Percentiles rank a stretch among this genome's conserved stretches.
Conservation (phyloP, 2,888 invertebrate species). For the Eupeodes luniger region DNA sequence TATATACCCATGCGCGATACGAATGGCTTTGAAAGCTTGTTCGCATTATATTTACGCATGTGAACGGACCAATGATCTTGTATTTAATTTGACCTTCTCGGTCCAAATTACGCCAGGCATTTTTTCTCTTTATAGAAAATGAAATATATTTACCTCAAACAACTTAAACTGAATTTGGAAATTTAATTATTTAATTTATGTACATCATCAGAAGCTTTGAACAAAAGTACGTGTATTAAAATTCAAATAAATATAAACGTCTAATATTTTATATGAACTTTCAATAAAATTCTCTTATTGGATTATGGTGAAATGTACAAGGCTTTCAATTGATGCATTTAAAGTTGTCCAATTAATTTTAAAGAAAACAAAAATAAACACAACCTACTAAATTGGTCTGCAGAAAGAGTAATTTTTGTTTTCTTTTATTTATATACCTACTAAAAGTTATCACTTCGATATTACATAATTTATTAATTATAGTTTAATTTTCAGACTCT, state of each 20-base stretch:
- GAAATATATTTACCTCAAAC: too few species aligned
- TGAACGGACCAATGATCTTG: neutral
- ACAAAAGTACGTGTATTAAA: too few species aligned
- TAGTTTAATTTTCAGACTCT: conserved; percentile 58
- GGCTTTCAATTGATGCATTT: neutral
- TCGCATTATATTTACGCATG: neutral
- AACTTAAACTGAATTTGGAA: too few species aligned
- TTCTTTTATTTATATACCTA: conserved; percentile 11
- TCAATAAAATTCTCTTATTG: neutral
- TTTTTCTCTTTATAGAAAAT: too few species aligned
- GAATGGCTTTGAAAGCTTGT: neutral
- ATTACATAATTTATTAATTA: conserved; percentile 27
- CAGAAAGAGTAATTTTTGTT: conserved; percentile 14
- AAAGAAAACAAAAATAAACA: neutral
- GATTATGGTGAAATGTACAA: neutral
- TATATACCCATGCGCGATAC: neutral
- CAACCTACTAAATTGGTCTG: neutral
- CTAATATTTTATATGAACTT: neutral
- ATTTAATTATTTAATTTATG: too few species aligned
- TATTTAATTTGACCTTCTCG: neutral
- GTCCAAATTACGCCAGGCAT: too few species aligned
- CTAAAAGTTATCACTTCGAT: conserved; percentile 40
- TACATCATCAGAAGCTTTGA: too few species aligned
- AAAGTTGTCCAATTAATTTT: neutral
- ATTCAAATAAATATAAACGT: neutral